Base-by-base conservation (phyloP, 2,888 invertebrate genomes). In the Apoderus coryli region DNA sequence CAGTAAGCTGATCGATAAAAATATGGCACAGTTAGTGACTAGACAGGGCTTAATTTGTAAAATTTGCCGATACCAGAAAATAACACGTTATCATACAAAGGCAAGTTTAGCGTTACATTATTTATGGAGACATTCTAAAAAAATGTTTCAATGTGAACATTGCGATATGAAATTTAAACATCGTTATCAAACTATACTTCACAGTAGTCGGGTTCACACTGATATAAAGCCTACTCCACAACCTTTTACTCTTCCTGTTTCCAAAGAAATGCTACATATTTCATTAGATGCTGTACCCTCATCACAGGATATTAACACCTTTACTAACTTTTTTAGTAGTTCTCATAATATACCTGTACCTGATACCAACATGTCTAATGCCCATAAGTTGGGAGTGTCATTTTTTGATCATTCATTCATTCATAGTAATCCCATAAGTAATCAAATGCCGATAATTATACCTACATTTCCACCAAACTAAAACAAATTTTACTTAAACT, bases 131-230 rank as follows among this genome's bases (percentile, higher is more conserved):
- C 68, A 69, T 46, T 48, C 49, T 5, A 45, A 47, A 36, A 53
- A 49, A 37, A 44, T 45, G 26, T 63, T 58, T 43, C 49, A 53
- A 34, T 65, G 65, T 44, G 63, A 63, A 42, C 61, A 61, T 40
- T 65, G 65, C 44, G 56, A 54, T 39, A 48, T 52, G 39, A 46
- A 47, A 23, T 65, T 61, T 44, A 50, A 50, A 22, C 62, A 64
- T 45, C 52, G 59, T 38, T 65, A 65, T 43, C 64, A 64, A 44
- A 57, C 60, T 32, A 54, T 63, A 32, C 44, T 65, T 30, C 65
- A 65, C 44, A 51, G 56, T 22, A 58, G 59, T 41, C 49, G 59
- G 34, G 57, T 52, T 32, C 61, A 61, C 41, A 48, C 57, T 19
- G 19, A 19, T 19, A 6, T n/a, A n/a, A 19, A 19, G n/a, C 7